phyloP scores from a whole-genome alignment of 2,888 invertebrate genomes.

The Leucophenga montana region DNA sequence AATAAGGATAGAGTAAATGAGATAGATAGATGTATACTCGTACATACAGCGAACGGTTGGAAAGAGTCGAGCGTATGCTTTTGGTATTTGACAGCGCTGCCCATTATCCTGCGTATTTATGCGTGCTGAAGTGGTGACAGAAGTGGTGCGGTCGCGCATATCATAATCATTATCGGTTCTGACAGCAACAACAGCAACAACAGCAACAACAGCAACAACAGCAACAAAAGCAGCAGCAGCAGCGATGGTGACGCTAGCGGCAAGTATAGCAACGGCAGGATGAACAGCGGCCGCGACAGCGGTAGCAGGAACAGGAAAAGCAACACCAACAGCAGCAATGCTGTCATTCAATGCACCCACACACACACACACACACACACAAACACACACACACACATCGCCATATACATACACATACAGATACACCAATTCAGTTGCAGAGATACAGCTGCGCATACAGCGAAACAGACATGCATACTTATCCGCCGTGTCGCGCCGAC shows the following conservation, averaged over 20 bases:
- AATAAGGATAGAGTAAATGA: too few species aligned
- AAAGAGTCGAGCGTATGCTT: neutral
- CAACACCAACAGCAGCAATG: neutral
- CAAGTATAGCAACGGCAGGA: neutral
- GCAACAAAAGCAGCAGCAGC: conserved; percentile 14
- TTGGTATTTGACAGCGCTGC: conserved; percentile 27
- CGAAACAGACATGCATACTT: conserved; percentile 29
- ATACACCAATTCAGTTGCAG: too few species aligned
- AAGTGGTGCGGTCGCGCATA: conserved; percentile 32
- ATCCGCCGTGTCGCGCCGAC: conserved; percentile 36
- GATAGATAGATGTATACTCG: too few species aligned
- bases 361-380: neutral
- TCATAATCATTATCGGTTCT: conserved; percentile 37
- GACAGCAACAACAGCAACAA: conserved; percentile 27
- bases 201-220: conserved; percentile 9
- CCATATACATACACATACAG: too few species aligned
- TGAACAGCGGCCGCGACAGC: conserved; percentile 6
- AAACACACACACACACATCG: neutral
- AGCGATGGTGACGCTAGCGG: conserved; percentile 1
- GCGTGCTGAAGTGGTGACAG: conserved; percentile 26
- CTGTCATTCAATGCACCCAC: conserved; percentile 5
- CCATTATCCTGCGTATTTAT: conserved; percentile 39
- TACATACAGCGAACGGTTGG: too few species aligned
- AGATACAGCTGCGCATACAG: neutral
- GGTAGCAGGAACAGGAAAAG: neutral